These are phyloP conservation scores for Sciurus carolinensis DNA, from an alignment of 2,797 vertebrate genomes.

Conservation along the genomic window DNA sequence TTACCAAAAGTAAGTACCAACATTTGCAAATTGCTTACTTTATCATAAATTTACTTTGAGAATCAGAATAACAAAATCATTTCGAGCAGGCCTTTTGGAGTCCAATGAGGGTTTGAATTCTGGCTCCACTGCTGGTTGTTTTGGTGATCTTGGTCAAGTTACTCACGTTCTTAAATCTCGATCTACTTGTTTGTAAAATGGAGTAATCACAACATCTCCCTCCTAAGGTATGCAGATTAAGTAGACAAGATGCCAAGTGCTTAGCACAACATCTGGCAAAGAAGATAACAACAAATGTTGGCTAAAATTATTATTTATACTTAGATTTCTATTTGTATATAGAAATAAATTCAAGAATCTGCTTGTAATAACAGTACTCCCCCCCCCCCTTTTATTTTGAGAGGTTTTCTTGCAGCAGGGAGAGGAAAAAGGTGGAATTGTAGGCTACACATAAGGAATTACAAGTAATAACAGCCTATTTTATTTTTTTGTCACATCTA, in stretches of 20 bases:
- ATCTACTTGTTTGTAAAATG: background rate
- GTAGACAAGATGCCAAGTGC: background rate
- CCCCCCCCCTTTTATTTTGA: background rate
- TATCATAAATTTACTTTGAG: conserved; percentile 1
- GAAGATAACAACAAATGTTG: background rate
- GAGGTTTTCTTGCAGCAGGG: background rate
- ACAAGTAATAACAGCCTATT: background rate
- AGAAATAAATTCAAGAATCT: conserved; percentile 34
- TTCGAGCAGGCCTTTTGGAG: background rate
- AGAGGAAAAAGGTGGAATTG: background rate
- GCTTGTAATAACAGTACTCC: background rate
- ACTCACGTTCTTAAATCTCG: background rate
- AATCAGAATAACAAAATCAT: conserved; percentile 17
- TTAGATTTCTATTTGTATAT: background rate
- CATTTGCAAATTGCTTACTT: conserved; percentile 35
- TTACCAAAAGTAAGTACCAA: conserved; percentile 13
- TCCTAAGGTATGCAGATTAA: background rate
- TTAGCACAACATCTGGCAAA: background rate
- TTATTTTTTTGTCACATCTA: conserved; percentile 49
- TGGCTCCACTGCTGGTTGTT: background rate
- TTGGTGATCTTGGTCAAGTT: background rate
- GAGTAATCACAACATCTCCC: background rate
- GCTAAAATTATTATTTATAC: conserved; percentile 24
- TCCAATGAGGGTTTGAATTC: background rate
- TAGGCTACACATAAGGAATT: background rate